Base-by-base conservation (phyloP, 1,140 invertebrate genomes). In the Meloidogyne hapla region DNA sequence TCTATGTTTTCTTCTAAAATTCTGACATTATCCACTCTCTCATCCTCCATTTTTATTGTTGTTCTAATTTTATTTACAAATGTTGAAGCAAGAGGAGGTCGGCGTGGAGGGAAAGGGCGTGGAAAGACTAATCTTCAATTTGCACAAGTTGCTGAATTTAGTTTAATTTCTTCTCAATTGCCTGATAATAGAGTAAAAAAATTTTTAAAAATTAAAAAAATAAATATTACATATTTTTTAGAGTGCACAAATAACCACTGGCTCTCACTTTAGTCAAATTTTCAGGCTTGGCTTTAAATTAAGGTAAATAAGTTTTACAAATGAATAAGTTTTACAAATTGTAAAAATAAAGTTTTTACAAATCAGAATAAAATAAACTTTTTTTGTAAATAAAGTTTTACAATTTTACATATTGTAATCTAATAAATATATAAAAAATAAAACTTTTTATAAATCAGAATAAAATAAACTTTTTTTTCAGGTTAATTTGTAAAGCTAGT, bases 101-200 rank as follows among this genome's bases (percentile, higher is more conserved):
- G 85, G 40, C 75, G 85, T 23, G 83, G 83, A 42, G 85, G 84
- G 18, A 87, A 86, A 74, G 85, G 85, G 21, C 86, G 84, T 68
- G 85, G 85, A 45, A 86, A 86, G 61, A 83, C 76, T 38, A 87
- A 87, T 68, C 76, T 86, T 62, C 85, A 86, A 78, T 86, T 86
- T 74, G 82, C 85, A 5, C 85, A 86, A 74, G 85, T 86, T 69
- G 85, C 85, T 18, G 85, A 86, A 70, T 86, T 86, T 75, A 87
- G 86, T 25, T 74, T 86, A 64, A 84, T 86, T 69, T 82, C 87
- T 56, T 75, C 69, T 13, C n/a, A 77, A 42, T 25, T 86, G 26
- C 69, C 84, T 5, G 85, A 86, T 69, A 87, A 87, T 79, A 66
- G 85, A 69, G 85, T 87, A 70, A 87, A 82, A 65, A 26, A 21